A percentile compares a stretch with the other conserved stretches of the same genome.
Conservation (phyloP, 1,140 invertebrate genomes). For the Dreissena polymorpha region DNA sequence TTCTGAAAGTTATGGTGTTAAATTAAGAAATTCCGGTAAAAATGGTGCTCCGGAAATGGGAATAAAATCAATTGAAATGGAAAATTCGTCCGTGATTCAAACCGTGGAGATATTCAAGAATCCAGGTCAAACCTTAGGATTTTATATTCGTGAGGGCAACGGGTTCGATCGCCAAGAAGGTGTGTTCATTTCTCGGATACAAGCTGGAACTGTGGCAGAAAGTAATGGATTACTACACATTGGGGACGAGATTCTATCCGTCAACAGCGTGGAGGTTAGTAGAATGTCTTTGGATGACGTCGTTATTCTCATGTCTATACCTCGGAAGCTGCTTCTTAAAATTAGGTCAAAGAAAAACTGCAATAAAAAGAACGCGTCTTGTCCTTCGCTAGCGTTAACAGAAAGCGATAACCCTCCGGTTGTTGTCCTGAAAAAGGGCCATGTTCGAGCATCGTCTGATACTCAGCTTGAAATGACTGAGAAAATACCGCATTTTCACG, state of each 20-base stretch:
- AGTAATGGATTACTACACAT: constrained; percentile 97
- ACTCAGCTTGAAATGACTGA: constrained; percentile 86
- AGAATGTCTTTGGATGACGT: constrained; percentile 99
- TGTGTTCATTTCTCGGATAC: constrained; percentile 99
- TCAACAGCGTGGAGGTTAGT: constrained; percentile 98
- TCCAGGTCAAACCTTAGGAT: constrained; percentile 97
- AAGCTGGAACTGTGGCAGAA: constrained; percentile 87
- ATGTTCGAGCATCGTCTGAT: constrained; percentile 70
- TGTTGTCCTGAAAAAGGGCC: constrained; percentile 93
- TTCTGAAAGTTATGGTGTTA: constrained; percentile 59
- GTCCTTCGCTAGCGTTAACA: constrained; percentile 73
- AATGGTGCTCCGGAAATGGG: constrained; percentile 74
- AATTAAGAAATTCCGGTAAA: constrained; percentile 59
- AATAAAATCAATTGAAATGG: constrained; percentile 78
- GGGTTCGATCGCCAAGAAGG: constrained; percentile 95
- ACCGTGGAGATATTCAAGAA: constrained; percentile 99
- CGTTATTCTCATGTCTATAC: constrained; percentile 99
- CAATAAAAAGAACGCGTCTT: constrained; percentile 76
- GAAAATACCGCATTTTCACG: constrained; percentile 86
- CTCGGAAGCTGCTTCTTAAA: constrained; percentile 94
- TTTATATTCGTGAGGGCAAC: constrained; percentile 98
- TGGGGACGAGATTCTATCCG: constrained; percentile 98
- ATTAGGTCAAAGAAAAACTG: constrained; percentile 83
- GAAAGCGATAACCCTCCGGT: constrained; percentile 90
- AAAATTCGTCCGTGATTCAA: constrained; percentile 85